Percentiles rank a stretch among this genome's conserved stretches.
These are phyloP conservation scores for Perithous albicinctus DNA, from an alignment of 2,888 invertebrate species.

Conservation along the genomic window DNA sequence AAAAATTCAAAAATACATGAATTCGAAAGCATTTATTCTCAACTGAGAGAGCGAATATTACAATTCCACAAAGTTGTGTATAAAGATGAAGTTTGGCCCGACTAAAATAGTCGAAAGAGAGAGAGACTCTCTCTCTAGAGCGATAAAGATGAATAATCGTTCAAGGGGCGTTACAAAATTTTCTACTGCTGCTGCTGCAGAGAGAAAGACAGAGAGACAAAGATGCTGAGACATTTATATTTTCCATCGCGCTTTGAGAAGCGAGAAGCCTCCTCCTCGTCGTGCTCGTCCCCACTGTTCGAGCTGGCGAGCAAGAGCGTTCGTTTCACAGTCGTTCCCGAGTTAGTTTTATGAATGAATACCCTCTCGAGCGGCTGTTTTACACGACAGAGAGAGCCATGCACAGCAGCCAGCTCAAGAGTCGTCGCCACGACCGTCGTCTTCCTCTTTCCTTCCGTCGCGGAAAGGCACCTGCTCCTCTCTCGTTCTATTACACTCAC, in stretches of 20 bases:
- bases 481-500: constrained; percentile 33
- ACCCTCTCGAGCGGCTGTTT: constrained; percentile 80
- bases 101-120: not conserved
- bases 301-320: constrained; percentile 62
- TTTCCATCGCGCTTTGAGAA: constrained; percentile 26
- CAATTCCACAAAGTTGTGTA: constrained; percentile 10
- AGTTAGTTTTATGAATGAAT: constrained; percentile 86
- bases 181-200: constrained; percentile 35
- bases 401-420: constrained; percentile 64
- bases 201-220: constrained; percentile 13
- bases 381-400: constrained; percentile 60
- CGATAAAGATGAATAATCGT: constrained; percentile 42
- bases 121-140: no score
- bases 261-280: no score
- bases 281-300: constrained; percentile 65
- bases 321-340: constrained; percentile 73
- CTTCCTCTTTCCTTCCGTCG: constrained; percentile 22
- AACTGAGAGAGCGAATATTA: not conserved
- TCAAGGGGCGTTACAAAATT: not conserved
- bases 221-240: constrained; percentile 36
- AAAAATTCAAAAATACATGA: no score
- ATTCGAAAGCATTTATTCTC: no score
- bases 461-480: constrained; percentile 52
- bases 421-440: constrained; percentile 45
- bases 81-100: not conserved